Percentiles rank a stretch among this genome's conserved stretches.
Evolutionary conservation across 30 jellyfish, hydroid and myxozoan genomes (phyloP).

Genomic region (Hydractinia symbiolongicarpus): DNA sequence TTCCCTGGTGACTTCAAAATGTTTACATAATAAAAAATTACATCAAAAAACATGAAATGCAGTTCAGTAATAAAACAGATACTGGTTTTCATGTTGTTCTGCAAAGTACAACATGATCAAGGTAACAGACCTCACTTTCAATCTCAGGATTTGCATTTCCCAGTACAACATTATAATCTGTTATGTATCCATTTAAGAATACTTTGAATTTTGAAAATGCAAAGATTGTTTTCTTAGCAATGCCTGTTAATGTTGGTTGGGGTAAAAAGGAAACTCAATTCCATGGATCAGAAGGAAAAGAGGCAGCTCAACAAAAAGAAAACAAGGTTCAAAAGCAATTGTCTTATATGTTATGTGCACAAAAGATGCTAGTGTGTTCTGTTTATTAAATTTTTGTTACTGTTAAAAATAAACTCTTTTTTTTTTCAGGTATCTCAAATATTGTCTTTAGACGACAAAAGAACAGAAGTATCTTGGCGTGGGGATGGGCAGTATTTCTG

Average conservation of each 20-base stretch:
- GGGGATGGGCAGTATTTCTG: conserved; percentile 91
- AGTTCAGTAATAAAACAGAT: no score
- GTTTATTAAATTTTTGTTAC: neutral
- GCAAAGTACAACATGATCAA: no score
- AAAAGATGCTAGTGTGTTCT: neutral
- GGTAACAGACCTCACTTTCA: no score
- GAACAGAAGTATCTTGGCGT: conserved; percentile 71
- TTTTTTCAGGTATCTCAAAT: conserved; percentile 28
- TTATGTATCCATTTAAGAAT: no score
- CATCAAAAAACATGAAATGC: no score
- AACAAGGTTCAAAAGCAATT: conserved; percentile 34
- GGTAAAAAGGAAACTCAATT: conserved; percentile 93
- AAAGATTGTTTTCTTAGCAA: conserved; percentile 25
- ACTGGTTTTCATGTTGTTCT: no score
- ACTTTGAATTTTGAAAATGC: no score
- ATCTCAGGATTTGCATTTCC: no score
- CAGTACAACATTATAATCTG: no score
- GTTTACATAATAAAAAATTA: no score
- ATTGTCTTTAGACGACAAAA: conserved; percentile 60
- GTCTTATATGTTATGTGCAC: neutral
- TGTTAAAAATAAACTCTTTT: neutral
- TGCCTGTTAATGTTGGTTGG: conserved; percentile 87
- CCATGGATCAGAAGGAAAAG: conserved; percentile 92
- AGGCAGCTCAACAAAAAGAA: conserved; percentile 59
- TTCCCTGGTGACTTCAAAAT: no score